Evolutionary conservation across 2,888 invertebrate genomes (phyloP), one percentile per base, ranked within the genome.

Genomic region (Drosophila flavopinicola): DNA sequence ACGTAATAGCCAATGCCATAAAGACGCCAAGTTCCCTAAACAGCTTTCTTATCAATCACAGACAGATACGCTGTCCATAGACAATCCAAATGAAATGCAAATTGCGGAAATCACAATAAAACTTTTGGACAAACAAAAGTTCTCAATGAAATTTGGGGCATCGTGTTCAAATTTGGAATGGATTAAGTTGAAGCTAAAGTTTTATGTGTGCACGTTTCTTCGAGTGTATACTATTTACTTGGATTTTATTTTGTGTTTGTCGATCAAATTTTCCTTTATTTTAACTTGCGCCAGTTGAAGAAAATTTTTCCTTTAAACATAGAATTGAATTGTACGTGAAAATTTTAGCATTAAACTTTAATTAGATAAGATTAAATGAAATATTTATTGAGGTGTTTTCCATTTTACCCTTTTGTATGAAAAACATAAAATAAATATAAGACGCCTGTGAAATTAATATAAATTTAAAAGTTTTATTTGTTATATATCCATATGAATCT

Each of bases 21-120:
- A 54, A 54, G 11, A 10, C 25, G 25, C 4, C 13, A 27, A 15
- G 15, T 56, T 35, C 20, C 32, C 32, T 30, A 53, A 49, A 39
- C 45, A 45, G 29, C 32, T 53, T 44, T 33, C 58, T 66, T 74
- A 78, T 75, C 75, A 38, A 53, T 47, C 41, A 17, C n/a, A 25
- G 15, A 15, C 17, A 52, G 15, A 37, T 27, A 41, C 35, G 15
- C 11, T 30, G 11, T 9, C 15, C n/a, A 13, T 20, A 45, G n/a
- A 32, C 5, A 51, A 30, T 6, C 35, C 30, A 29, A 35, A 38
- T 25, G 1, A 52, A 52, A 39, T 41, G 38, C 53, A 27, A 54
- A 32, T 53, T 54, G 15, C 63, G 58, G 56, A 71, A 60, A 54
- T 38, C 17, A 15, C 41, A 29, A 32, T 29, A n/a, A 57, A 51